Base-by-base conservation (phyloP, 2,888 invertebrate species). In the Nymphalis polychloros region DNA sequence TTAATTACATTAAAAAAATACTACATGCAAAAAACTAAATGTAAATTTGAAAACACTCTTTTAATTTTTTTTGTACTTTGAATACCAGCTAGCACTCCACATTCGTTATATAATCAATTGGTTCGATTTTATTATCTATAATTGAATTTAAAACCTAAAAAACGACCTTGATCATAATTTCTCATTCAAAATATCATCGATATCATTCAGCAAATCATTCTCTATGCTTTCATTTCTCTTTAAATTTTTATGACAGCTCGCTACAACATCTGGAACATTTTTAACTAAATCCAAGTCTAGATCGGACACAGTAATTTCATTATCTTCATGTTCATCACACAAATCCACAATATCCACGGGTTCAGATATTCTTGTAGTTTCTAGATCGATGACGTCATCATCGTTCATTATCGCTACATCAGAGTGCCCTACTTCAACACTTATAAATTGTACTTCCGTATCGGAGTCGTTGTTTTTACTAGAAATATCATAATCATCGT, bases 221-320 rank as follows among this genome's bases (percentile, higher is more conserved):
- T 81, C 84, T 3, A 76, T 64, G 59, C 55, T 79, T 23, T 84
- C 84, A 0, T 69, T 63, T 75, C 76, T 81, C 52, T 69, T 79
- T 8, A 74, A 47, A 27, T 76, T 83, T 72, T 83, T 86, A 8
- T 83, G 87, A 80, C 92, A 91, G 69, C 92, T 92, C 2, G 90
- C 92, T 0, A 91, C 91, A 0, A 91, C 87, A 65, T 92, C 92
- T 0, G 91, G 91, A n/a, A 91, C 87, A 67, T 86, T 90, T 63
- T 85, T 88, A 23, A 78, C 81, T 66, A 89, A 79, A 68, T 84
- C 85, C 73, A 88, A 69, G 49, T 88, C 86, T 3, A 84, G 67
- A 65, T 86, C 87, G 0, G 84, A 76, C 8, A 77, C 75, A 0
- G 79, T 79, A 0, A 86, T 79, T 49, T 86, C 87, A 72, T 74